Evolutionary conservation across 2,113 vertebrate species (phyloP).

Genomic region (Oriolus oriolus): DNA sequence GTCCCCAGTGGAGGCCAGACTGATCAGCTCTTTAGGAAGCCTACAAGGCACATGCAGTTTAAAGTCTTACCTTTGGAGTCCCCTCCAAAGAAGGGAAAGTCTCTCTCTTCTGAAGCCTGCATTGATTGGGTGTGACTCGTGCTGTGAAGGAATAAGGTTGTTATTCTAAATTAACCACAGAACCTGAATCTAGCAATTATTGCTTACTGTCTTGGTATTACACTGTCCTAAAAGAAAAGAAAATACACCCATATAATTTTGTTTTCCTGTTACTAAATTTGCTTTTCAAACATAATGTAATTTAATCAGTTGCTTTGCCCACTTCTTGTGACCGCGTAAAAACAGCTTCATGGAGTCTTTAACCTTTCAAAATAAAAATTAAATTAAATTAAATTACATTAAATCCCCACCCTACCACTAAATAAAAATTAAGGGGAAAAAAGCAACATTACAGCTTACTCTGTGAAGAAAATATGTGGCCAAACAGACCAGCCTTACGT

Average conservation of each 20-base stretch:
- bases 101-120: background rate
- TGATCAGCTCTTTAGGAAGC: background rate
- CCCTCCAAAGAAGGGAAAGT: background rate
- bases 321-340: background rate
- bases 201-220: background rate
- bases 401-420: background rate
- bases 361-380: background rate
- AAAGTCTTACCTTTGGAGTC: background rate
- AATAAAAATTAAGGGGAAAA: accelerated
- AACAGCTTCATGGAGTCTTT: background rate
- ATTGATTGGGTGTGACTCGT: background rate
- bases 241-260: background rate
- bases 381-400: background rate
- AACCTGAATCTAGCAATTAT: background rate
- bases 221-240: background rate
- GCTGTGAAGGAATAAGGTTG: background rate
- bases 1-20: background rate
- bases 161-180: background rate
- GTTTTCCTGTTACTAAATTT: background rate
- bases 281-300: background rate
- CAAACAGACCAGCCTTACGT: background rate
- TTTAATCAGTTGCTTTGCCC: background rate
- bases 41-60: background rate
- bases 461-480: background rate
- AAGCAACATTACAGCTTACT: background rate